Conservation (phyloP, 2,113 vertebrate species). For the Anhinga rufa region DNA sequence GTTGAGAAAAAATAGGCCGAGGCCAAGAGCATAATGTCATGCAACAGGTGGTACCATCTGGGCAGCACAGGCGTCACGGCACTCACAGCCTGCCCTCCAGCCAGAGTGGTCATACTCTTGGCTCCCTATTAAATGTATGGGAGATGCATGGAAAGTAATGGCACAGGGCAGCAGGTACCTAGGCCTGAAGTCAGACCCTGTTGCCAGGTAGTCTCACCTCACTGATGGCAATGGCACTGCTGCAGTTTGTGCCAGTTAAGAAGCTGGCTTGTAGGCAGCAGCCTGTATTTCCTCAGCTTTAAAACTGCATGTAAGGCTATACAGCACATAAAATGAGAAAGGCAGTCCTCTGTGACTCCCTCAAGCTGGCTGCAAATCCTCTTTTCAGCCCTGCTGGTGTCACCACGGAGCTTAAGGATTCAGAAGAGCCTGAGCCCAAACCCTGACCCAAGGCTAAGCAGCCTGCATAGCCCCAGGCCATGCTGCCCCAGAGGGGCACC, state of each 20-base stretch:
- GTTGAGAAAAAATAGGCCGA: background rate
- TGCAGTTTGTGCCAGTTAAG: background rate
- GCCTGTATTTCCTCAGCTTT: background rate
- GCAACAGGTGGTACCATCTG: background rate
- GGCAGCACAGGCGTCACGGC: rapidly evolving
- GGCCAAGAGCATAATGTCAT: background rate
- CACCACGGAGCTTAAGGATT: background rate
- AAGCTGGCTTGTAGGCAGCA: background rate
- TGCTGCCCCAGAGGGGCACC: background rate
- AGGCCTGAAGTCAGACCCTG: background rate
- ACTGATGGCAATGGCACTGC: rapidly evolving
- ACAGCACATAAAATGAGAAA: background rate
- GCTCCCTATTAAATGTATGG: background rate
- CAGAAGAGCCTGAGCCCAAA: background rate
- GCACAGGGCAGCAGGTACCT: background rate
- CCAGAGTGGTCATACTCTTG: background rate
- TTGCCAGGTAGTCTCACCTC: background rate
- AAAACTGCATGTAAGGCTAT: background rate
- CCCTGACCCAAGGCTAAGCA: background rate
- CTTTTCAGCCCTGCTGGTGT: background rate
- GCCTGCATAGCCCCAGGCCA: rapidly evolving
- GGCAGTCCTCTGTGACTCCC: background rate
- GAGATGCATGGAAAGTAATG: background rate
- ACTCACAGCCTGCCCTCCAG: background rate
- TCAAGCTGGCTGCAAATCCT: background rate